phyloP scores from a whole-genome alignment of 2,888 invertebrate genomes.

The Acleris cristana region DNA sequence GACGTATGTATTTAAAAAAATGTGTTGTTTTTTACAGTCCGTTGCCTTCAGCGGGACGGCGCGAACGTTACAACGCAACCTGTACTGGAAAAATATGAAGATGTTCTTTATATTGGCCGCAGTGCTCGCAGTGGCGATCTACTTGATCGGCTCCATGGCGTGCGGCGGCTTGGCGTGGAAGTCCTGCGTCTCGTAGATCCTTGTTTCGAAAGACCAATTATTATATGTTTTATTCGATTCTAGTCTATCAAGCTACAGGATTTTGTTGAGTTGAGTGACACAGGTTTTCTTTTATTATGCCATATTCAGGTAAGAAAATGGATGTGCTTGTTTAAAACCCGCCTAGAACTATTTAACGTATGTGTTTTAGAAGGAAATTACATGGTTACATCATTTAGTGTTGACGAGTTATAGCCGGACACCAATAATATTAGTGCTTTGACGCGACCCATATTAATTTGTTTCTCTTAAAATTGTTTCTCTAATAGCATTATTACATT shows the following conservation, averaged over 20 bases:
- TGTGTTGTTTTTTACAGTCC: slow-evolving; percentile 85
- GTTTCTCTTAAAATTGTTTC: too few species aligned
- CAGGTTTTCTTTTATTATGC: neutral
- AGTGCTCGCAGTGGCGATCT: slow-evolving; percentile 88
- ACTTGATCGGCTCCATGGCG: slow-evolving; percentile 93
- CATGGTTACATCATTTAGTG: too few species aligned
- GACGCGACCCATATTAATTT: too few species aligned
- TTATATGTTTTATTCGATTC: slow-evolving; percentile 2
- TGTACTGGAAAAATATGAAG: slow-evolving; percentile 98
- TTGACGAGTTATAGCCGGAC: too few species aligned
- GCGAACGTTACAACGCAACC: slow-evolving; percentile 91
- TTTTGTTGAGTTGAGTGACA: neutral
- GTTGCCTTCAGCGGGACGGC: slow-evolving; percentile 94
- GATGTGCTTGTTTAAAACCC: too few species aligned
- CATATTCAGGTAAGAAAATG: neutral
- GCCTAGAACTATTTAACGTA: too few species aligned
- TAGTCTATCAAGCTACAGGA: slow-evolving; percentile 12
- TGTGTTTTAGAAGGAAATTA: too few species aligned
- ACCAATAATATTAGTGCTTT: too few species aligned
- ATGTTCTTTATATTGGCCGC: slow-evolving; percentile 89
- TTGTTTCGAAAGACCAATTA: slow-evolving; percentile 17
- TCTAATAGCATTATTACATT: too few species aligned
- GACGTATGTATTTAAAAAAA: too few species aligned
- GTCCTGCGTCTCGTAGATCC: slow-evolving; percentile 77
- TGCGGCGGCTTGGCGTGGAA: slow-evolving; percentile 94